These are phyloP conservation scores for Montifringilla adamsi DNA, from an alignment of 2,113 vertebrate species.

Conservation along the genomic window DNA sequence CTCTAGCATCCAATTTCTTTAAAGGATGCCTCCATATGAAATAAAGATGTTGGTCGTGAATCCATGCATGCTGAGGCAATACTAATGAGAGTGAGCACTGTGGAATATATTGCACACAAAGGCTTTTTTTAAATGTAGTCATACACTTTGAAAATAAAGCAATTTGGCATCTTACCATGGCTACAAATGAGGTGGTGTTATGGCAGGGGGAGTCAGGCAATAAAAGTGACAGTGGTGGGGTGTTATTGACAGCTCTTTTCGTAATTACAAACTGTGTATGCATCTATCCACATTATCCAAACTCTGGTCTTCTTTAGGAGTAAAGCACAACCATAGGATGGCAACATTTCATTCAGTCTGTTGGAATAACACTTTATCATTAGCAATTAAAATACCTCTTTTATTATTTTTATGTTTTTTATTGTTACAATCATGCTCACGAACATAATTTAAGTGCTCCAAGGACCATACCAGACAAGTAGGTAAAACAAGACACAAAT, in stretches of 20 bases:
- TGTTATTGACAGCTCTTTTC: conserved; percentile 66
- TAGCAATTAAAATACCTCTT: not conserved
- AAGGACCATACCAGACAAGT: not conserved
- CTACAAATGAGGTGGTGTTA: conserved; percentile 64
- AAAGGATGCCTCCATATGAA: conserved; percentile 52
- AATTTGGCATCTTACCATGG: conserved; percentile 63
- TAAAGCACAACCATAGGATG: not conserved
- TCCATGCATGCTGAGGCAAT: conserved; percentile 36
- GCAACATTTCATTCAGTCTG: conserved; percentile 24
- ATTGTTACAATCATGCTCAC: not conserved
- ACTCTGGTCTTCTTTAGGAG: conserved; percentile 44
- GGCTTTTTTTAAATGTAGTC: conserved; percentile 55
- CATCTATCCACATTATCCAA: conserved; percentile 55
- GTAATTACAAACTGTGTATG: conserved; percentile 37
- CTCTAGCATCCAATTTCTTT: conserved; percentile 67
- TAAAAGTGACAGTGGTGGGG: conserved; percentile 69
- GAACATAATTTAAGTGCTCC: not conserved
- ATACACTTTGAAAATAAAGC: conserved; percentile 65
- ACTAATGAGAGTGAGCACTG: conserved; percentile 49
- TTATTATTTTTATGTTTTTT: not conserved
- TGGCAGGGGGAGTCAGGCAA: conserved; percentile 21
- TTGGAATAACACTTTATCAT: conserved; percentile 20
- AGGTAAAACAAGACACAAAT: not conserved
- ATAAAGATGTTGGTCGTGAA: conserved; percentile 60
- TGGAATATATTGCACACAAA: conserved; percentile 54